Base-by-base conservation (phyloP, 2,113 vertebrate genomes). In the Chionomys nivalis region DNA sequence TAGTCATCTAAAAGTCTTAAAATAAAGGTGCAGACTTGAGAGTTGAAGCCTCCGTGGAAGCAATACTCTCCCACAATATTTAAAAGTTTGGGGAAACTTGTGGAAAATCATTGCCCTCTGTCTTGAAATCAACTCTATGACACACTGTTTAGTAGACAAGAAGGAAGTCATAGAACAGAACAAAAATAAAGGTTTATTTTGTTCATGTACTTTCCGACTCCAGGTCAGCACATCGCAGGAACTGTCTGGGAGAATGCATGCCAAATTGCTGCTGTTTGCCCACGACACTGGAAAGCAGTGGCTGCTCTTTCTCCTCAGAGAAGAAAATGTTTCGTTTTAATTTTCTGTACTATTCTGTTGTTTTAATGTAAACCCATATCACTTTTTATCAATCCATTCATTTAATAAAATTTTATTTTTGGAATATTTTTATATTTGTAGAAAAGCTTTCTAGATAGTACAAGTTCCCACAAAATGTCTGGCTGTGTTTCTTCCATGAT, bases 21-120 rank as follows among this genome's bases (percentile, higher is more conserved):
- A 83, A 66, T 47, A 39, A 55, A 87, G 26, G 75, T 86, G 9
- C 63, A 72, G 19, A 95, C 0, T 39, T 5, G 0, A 89, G 12
- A 65, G n/a, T 73, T 93, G 72, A 93, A 52, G n/a, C 13, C 47
- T 83, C 76, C 87, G 4, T 55, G 72, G 68, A 93, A 93, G 49
- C 47, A 94, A 63, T 78, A 76, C 4, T 87, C 39, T 94, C 33
- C 93, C 49, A 49, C 33, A 42, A 96, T 66, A 82, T 77, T 96
- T 93, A 70, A 93, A 93, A 87, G 19, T 61, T 61, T 21, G 58
- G 58, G 16, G 58, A 61, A 61, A 61, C 58, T 61, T 65, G 63
- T 1, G 24, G 63, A 96, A 97, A 92, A 95, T 91, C 26, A 77
- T 72, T 78, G 93, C 7, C 73, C 66, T 93, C 33, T 94, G 47